phyloP scores from a whole-genome alignment of 2,113 vertebrate genomes.

The Martes martes region DNA sequence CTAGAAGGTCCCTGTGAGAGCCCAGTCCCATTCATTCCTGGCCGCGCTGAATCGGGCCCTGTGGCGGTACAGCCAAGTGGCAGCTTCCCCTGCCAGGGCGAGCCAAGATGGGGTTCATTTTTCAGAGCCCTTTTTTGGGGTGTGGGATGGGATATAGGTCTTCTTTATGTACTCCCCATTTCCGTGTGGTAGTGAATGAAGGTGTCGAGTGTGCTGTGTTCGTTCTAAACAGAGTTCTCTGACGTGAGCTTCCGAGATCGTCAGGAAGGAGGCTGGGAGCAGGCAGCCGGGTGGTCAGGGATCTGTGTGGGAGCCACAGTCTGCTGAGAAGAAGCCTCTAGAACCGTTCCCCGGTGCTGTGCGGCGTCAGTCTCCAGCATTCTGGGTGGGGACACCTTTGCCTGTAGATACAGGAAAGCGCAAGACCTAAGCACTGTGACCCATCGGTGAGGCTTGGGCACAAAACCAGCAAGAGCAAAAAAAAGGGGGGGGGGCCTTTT shows the following conservation, averaged over 20 bases:
- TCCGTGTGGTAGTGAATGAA: not conserved
- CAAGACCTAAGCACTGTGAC: not conserved
- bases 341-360: not conserved
- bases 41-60: not conserved
- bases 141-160: not conserved
- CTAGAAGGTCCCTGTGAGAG: not conserved
- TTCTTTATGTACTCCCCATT: not conserved
- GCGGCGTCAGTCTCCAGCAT: not conserved
- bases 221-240: not conserved
- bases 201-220: not conserved
- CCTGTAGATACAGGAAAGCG: not conserved
- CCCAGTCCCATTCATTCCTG: not conserved
- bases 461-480: not conserved
- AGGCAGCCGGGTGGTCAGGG: not conserved
- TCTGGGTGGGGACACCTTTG: not conserved
- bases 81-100: slow-evolving; percentile 1
- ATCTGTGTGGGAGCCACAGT: not conserved
- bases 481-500: not conserved
- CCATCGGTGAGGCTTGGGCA: not conserved
- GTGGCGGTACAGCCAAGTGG: slow-evolving; percentile 1
- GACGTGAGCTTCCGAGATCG: not conserved
- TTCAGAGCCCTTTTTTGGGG: rapidly evolving
- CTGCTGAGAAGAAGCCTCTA: not conserved
- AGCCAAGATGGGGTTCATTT: not conserved
- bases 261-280: not conserved